A percentile compares a stretch with the other conserved stretches of the same genome.
These are phyloP conservation scores for Sylvicola fuscatus DNA, from an alignment of 2,888 invertebrate species.

Conservation along the genomic window DNA sequence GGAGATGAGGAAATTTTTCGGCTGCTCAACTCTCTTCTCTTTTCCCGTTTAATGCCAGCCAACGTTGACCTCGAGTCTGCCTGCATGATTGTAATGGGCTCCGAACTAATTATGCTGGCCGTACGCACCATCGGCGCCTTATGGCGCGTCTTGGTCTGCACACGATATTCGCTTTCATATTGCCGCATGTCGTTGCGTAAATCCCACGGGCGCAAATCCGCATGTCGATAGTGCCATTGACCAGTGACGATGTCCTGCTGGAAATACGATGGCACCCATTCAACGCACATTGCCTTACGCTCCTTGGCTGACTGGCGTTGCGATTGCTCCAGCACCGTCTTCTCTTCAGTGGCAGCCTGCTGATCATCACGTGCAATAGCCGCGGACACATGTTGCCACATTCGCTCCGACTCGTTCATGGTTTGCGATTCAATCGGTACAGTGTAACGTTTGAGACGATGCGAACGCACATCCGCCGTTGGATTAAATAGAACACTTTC, in stretches of 20 bases:
- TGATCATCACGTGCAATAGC: constrained; percentile 72
- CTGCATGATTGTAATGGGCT: constrained; percentile 29
- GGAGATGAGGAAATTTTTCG: constrained; percentile 28
- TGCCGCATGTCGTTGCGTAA: constrained; percentile 66
- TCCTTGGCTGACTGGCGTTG: constrained; percentile 57
- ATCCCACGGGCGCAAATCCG: constrained; percentile 77
- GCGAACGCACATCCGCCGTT: constrained; percentile 41
- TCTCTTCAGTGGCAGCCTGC: constrained; percentile 75
- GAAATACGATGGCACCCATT: constrained; percentile 60
- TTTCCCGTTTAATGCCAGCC: constrained; percentile 27
- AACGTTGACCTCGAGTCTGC: constrained; percentile 31
- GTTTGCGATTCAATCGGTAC: constrained; percentile 58
- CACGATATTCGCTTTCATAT: constrained; percentile 62
- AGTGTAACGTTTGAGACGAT: constrained; percentile 54
- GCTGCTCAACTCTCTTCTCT: constrained; percentile 26
- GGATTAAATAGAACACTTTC: constrained; percentile 52
- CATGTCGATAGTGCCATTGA: constrained; percentile 53
- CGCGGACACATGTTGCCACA: constrained; percentile 73
- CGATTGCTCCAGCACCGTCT: constrained; percentile 72
- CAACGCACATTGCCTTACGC: constrained; percentile 36
- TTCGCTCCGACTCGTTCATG: constrained; percentile 64
- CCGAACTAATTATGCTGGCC: constrained; percentile 46
- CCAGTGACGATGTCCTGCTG: constrained; percentile 32
- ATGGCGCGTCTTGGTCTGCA: constrained; percentile 57
- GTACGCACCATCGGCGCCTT: constrained; percentile 53